Base-by-base conservation (phyloP, 2,113 vertebrate species). In the Cettia cetti region DNA sequence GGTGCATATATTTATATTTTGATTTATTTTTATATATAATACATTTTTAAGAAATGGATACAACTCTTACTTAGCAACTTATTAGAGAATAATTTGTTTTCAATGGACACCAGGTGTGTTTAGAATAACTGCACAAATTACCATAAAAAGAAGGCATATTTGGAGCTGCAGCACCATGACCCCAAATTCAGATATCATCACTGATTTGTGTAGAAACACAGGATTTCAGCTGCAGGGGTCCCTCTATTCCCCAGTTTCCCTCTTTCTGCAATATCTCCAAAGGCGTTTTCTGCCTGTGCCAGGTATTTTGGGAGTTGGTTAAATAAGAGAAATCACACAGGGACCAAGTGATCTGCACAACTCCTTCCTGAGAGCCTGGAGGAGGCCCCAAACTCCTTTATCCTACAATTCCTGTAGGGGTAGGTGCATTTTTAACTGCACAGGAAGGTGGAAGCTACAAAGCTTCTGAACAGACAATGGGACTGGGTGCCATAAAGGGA, bases 401-500 rank as follows among this genome's bases (percentile, higher is more conserved):
- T 89, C 83, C 86, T 14, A 1, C 11, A 1, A 57, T 15, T 4
- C 12, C 7, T 13, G 0, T 31, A 11, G 57, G 54, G 85, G 56
- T 87, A 42, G 30, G 6, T 10, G n/a, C 22, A 11, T 28, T 42
- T 76, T 45, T 4, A 22, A 3, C 42, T 8, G 27, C 12, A 1
- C 16, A 6, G 54, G 75, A 21, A 77, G n/a, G n/a, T 79, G 40
- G 14, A 3, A 33, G 47, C 68, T 54, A 35, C 11, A 69, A 57
- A 90, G 74, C 85, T 93, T n/a, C n/a, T n/a, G n/a, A n/a, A 10
- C 74, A 89, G 95, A 83, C 84, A 33, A 9, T 26, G n/a, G 94
- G 74, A 30, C 14, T 69, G 90, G 95, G 35, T 40, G 59, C 82
- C n/a, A 17, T 85, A 88, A 97, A 95, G 95, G 91, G 82, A 70